Evolutionary conservation across 1,140 invertebrate genomes (phyloP), one percentile per base, ranked within the genome.

Genomic region (Battus philenor): DNA sequence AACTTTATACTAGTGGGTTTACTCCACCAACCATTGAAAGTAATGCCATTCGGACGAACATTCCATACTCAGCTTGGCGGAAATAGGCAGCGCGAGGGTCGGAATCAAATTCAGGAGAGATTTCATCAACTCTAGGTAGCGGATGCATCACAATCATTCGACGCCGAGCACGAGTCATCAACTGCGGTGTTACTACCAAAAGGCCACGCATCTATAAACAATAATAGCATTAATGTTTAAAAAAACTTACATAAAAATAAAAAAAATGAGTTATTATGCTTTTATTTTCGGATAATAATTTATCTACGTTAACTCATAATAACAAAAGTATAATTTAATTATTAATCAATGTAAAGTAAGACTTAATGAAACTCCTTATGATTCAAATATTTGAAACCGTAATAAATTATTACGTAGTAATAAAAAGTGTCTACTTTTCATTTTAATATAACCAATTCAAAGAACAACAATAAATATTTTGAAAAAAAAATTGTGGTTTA

Each of bases 41-140:
- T 0, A 99, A 82, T 1, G 98, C 97, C 98, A 99, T 99, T 22
- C 98, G 90, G 2, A 99, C 95, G 70, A 97, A 99, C 91, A 99
- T 94, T 31, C 98, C 98, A 66, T 96, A 95, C 77, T 99, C 96
- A 1, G 97, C 96, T 87, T 99, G 98, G 11, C 98, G 89, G 88
- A 99, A 99, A 83, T 99, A 99, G 0, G 97, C 98, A 1, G 98
- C 98, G 33, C 98, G 84, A 0, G 97, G 96, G 88, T 99, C 98
- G 0, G 90, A 92, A 77, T 99, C 98, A 57, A 99, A 94, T 54
- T 97, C 95, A 0, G 93, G 88, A 54, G 93, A 96, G 47, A 99
- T 99, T 87, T 99, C 98, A 71, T 94, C 92, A 0, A 98, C 91
- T 41, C 98, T 89, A 0, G 98, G 98, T 24, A 99, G 76, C 0